Evolutionary conservation across 2,888 invertebrate species (phyloP).

Genomic region (Embidobia sp.): DNA sequence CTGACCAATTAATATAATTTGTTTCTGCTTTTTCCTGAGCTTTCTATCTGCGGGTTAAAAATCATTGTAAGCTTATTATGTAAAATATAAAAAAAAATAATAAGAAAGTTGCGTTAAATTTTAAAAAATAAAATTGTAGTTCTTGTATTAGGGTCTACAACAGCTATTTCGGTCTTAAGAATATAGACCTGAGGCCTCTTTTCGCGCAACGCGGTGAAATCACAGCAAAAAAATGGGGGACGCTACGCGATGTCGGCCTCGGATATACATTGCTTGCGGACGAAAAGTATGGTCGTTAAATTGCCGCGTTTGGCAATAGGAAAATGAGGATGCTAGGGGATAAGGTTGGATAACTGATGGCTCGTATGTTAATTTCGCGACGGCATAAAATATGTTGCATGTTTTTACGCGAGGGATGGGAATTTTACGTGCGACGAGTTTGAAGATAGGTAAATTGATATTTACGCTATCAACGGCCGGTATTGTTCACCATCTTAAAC

Average conservation of each 20-base stretch:
- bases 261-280: slow-evolving; percentile 27
- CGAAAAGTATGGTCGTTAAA: slow-evolving; percentile 56
- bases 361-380: slow-evolving; percentile 58
- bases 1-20: too few relatives aligned
- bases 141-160: too few relatives aligned
- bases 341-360: slow-evolving; percentile 59
- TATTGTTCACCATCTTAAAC: slow-evolving; percentile 60
- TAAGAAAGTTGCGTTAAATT: too few relatives aligned
- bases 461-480: slow-evolving; percentile 53
- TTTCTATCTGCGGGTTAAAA: too few relatives aligned
- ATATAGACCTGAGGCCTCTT: too few relatives aligned
- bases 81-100: too few relatives aligned
- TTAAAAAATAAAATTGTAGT: too few relatives aligned
- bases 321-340: slow-evolving; percentile 54
- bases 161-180: too few relatives aligned
- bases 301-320: slow-evolving; percentile 58
- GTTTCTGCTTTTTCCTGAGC: too few relatives aligned
- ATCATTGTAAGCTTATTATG: too few relatives aligned
- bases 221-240: slow-evolving; percentile 4
- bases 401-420: slow-evolving; percentile 58
- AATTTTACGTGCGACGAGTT: slow-evolving; percentile 47
- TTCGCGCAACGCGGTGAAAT: too few relatives aligned
- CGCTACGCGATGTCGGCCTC: slow-evolving; percentile 28
- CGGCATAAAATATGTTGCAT: slow-evolving; percentile 56
- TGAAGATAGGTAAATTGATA: slow-evolving; percentile 61